Conservation (phyloP, 2,113 vertebrate genomes). For the Myotis brandtii region DNA sequence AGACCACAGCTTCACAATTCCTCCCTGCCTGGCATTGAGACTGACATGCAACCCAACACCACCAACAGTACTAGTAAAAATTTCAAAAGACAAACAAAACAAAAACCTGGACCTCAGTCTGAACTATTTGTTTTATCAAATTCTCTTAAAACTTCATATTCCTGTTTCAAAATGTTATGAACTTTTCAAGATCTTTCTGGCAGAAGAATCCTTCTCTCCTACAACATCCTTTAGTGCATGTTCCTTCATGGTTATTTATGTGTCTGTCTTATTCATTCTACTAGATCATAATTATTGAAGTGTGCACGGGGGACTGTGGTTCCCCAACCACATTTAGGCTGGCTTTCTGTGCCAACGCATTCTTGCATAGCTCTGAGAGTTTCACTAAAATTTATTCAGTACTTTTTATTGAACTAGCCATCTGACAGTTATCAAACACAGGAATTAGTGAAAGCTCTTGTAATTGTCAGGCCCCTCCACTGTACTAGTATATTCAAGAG, state of each 20-base stretch:
- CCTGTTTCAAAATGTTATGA: background rate
- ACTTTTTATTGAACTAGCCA: background rate
- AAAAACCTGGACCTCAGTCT: background rate
- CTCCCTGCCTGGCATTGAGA: background rate
- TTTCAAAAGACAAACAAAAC: background rate
- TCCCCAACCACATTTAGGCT: background rate
- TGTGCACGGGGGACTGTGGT: background rate
- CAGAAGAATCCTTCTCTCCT: background rate
- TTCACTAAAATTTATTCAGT: conserved; percentile 30
- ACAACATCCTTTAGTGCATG: background rate
- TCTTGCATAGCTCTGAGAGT: background rate
- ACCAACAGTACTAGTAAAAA: background rate
- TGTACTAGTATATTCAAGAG: background rate
- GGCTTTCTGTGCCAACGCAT: background rate
- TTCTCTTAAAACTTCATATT: background rate
- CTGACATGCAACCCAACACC: background rate
- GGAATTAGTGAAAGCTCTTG: background rate
- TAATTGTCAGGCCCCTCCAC: background rate
- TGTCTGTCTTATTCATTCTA: conserved; percentile 38
- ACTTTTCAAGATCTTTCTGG: background rate
- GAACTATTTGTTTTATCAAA: conserved; percentile 19
- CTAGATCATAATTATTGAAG: background rate
- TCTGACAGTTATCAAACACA: background rate
- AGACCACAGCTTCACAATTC: background rate
- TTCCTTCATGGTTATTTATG: conserved; percentile 31